Conservation (phyloP, 2,113 vertebrate species). For the Cyprinodon tularosa region DNA sequence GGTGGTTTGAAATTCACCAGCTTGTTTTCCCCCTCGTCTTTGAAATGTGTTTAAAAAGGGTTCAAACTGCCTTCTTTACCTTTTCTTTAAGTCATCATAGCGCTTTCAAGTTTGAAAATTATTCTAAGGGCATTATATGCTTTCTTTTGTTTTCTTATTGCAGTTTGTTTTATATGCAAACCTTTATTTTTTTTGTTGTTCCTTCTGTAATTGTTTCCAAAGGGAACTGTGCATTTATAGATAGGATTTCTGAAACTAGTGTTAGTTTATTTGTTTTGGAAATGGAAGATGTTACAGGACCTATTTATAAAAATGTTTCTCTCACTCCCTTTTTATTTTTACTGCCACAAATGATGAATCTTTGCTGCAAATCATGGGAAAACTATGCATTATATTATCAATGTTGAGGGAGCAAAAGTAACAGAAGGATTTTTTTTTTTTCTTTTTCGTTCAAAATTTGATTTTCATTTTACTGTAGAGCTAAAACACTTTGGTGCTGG, state of each 20-base stretch:
- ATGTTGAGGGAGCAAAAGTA: constrained; percentile 6
- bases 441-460: constrained; percentile 17
- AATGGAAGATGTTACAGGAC: constrained; percentile 36
- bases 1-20: background rate
- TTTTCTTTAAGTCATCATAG: background rate
- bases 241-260: background rate
- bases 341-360: constrained; percentile 8
- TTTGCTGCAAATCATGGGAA: constrained; percentile 14
- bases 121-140: constrained; percentile 19
- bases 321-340: constrained; percentile 18
- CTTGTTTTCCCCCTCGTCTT: background rate
- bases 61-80: background rate
- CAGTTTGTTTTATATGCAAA: background rate
- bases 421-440: constrained; percentile 9
- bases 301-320: constrained; percentile 47
- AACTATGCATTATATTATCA: constrained; percentile 12
- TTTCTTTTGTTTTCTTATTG: background rate
- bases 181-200: background rate
- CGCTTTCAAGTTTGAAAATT: background rate
- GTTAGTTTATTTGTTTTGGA: constrained; percentile 12
- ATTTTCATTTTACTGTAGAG: constrained; percentile 24
- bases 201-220: constrained; percentile 14
- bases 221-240: constrained; percentile 13
- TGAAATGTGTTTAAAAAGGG: constrained; percentile 6
- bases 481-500: constrained; percentile 24